These are phyloP conservation scores for Drosophila rhopaloa DNA, from an alignment of 1,140 invertebrate genomes.

Conservation along the genomic window DNA sequence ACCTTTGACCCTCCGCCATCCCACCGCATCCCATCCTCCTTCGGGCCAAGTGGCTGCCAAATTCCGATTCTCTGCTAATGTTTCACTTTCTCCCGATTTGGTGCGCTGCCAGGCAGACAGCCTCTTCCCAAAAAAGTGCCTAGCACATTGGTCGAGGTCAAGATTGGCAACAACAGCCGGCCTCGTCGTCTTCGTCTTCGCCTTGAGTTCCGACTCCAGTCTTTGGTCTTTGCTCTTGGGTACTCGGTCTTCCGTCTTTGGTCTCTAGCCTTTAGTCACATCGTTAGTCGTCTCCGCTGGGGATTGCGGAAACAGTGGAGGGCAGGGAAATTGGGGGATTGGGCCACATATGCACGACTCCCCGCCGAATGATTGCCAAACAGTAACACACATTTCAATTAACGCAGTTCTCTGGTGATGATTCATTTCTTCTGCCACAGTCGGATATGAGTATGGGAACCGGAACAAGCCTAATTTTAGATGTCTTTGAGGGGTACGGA, in stretches of 20 bases:
- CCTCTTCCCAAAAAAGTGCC: conserved; percentile 46
- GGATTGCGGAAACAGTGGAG: conserved; percentile 15
- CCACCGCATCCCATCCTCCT: not conserved
- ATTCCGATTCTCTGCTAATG: conserved; percentile 46
- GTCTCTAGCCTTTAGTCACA: conserved; percentile 26
- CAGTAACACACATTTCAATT: conserved; percentile 66
- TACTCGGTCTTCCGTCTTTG: conserved; percentile 11
- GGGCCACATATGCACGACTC: conserved; percentile 21
- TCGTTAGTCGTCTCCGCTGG: conserved; percentile 60
- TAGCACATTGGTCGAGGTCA: conserved; percentile 72
- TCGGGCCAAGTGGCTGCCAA: conserved; percentile 28
- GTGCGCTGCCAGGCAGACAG: conserved; percentile 68
- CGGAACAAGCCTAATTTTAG: not conserved
- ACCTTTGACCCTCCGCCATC: conserved; percentile 40
- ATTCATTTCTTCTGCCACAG: conserved; percentile 10
- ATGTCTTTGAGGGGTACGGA: not conserved
- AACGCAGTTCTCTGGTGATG: conserved; percentile 28
- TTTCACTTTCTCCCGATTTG: conserved; percentile 78
- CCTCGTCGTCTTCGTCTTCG: conserved; percentile 13
- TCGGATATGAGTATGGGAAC: not conserved
- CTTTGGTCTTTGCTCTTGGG: conserved; percentile 12
- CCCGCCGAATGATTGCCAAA: conserved; percentile 9
- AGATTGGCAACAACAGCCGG: conserved; percentile 69
- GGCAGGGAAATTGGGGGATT: not conserved
- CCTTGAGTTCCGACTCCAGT: conserved; percentile 19